Evolutionary conservation across 2,113 vertebrate species (phyloP).

Genomic region (Naja naja): DNA sequence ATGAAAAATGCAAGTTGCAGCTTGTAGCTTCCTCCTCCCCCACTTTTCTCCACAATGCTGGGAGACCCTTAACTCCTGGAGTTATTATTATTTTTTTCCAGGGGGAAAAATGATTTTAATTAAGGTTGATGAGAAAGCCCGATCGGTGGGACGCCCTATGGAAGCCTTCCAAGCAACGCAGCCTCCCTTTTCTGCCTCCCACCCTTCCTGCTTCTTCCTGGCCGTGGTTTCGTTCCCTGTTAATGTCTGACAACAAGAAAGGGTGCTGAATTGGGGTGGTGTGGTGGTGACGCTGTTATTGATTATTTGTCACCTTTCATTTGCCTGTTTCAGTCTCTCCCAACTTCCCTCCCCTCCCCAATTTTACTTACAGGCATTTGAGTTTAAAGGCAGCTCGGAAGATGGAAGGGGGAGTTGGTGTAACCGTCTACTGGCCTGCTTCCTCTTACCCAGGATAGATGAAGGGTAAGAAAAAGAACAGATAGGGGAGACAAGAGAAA

Average conservation of each 20-base stretch:
- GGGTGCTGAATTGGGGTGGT: conserved; percentile 25
- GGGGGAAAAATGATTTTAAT: conserved; percentile 1
- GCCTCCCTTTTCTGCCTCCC: not conserved
- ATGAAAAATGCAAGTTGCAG: not conserved
- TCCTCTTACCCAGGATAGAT: not conserved
- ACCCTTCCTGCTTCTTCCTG: conserved; percentile 4
- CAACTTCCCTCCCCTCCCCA: not conserved
- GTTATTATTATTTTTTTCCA: no score
- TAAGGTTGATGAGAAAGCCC: not conserved
- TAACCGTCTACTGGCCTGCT: conserved; percentile 49
- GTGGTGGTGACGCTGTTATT: conserved; percentile 47
- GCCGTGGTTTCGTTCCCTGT: conserved; percentile 55
- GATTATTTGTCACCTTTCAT: conserved; percentile 75
- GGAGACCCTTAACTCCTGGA: not conserved
- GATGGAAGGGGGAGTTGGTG: conserved; percentile 40
- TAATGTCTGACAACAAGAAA: conserved; percentile 60
- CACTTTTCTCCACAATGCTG: not conserved
- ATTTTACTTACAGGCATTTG: conserved; percentile 67
- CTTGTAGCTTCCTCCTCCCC: not conserved
- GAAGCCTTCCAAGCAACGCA: not conserved
- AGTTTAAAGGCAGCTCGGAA: conserved; percentile 56
- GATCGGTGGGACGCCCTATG: not conserved
- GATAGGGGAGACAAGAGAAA: conserved; percentile 19
- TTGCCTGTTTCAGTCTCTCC: conserved; percentile 68
- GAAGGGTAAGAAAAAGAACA: not conserved